Evolutionary conservation across 2,113 vertebrate species (phyloP), one percentile per base, ranked within the genome.

Genomic region (Osmerus eperlanus): DNA sequence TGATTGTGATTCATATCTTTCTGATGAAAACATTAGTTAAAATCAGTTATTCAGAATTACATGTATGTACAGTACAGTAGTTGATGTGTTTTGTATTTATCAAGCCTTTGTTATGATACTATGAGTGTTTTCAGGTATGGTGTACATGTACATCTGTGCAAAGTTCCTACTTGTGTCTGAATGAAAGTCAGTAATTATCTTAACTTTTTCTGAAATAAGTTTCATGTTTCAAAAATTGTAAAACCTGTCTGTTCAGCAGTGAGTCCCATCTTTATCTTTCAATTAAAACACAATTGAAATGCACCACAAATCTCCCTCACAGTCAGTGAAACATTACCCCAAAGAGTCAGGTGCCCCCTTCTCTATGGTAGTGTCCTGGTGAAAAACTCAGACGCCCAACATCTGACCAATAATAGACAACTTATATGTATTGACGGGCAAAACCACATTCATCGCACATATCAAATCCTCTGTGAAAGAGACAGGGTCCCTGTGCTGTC

Each of bases 401-500:
- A 87, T 81, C 87, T 89, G 91, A 93, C 91, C 91, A 91, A 93
- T 91, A 90, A 92, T 89, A 85, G 88, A 86, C 21, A 87, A 86
- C 92, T 90, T 92, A 94, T 90, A 90, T 92, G 90, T 91, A 92
- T 91, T 88, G 90, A 91, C 87, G 90, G 90, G 41, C 41, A 47
- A 89, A 88, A 86, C 85, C 89, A 92, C 91, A 89, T 92, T 92
- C 91, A 92, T 87, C 78, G 84, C 85, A 91, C 92, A 92, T 93
- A 93, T 94, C 91, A 93, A 94, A 94, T 93, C 91, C 88, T 80
- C 89, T 85, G 80, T 93, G 89, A 94, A 94, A 94, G 92, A 90
- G 90, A 89, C 92, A 90, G 88, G 92, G 91, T 91, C 91, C 90
- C 91, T 94, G 91, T 93, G 91, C 93, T 94, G 92, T 94, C 94